Evolutionary conservation across 2,888 invertebrate species (phyloP), one percentile per base, ranked within the genome.

Genomic region (Embidobia sp.): DNA sequence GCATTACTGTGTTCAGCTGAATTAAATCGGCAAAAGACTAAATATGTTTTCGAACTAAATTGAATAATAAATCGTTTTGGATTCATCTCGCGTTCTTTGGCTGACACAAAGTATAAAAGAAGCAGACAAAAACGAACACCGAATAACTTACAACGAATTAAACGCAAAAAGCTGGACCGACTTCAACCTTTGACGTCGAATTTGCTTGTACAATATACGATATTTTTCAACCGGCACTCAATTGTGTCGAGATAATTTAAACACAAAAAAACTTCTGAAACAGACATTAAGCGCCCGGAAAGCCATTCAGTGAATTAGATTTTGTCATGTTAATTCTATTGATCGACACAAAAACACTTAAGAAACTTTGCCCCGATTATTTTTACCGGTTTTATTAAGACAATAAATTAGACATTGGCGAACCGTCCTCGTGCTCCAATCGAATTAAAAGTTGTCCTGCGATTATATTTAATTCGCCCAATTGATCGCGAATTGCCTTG

Each of bases 321-420:
- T 44, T 66, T 53, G 53, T 46, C 44, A 46, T 66, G 53, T 55
- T 55, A 66, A 66, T 66, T 46, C 27, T 33, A 42, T 55, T 66
- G 53, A 46, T 66, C 44, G 53, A n/a, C 44, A 46, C 53, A 46
- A 66, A 66, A 55, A 66, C 53, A 66, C 64, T 53, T 57, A 69
- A 57, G 22, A 31, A 48, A 48, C 29, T 69, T 48, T 15, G 29
- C 15, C 26, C 8, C 10, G 18, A 29, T 11, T 67, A 40, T 48
- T 67, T 67, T 57, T 37, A 35, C 33, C 8, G 19, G 29, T 46
- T 48, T 55, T 55, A 46, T 46, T 67, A 22, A 48, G 48, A 46
- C 37, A 35, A 53, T 67, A 55, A 66, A 53, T 66, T 44, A 35
- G 37, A 18, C 11, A 11, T 11, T 3, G 40, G 37, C 6, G 26